Percentiles rank a stretch among this genome's conserved stretches.
Conservation (phyloP, 2,888 invertebrate genomes). For the Coelinius sp. region DNA sequence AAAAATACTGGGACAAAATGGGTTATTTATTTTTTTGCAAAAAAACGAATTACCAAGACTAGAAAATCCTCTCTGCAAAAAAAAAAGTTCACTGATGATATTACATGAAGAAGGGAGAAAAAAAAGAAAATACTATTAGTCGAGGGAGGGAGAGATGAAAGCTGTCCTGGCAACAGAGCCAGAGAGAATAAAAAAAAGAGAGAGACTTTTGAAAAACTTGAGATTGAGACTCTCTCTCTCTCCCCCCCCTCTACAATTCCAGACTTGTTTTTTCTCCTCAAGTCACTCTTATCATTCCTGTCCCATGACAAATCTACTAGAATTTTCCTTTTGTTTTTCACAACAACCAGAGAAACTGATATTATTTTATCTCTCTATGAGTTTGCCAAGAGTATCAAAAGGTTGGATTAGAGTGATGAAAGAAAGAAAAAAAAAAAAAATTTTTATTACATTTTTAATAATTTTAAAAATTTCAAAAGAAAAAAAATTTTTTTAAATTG, state of each 20-base stretch:
- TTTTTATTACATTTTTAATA: background rate
- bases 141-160: constrained; percentile 17
- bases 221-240: constrained; percentile 34
- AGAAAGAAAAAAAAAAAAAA: background rate
- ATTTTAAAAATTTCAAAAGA: background rate
- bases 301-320: constrained; percentile 52
- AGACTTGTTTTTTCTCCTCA: constrained; percentile 26
- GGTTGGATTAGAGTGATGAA: background rate
- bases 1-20: no score
- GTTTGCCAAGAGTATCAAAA: background rate
- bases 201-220: constrained; percentile 24
- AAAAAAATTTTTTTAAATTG: background rate
- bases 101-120: constrained; percentile 1
- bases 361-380: constrained; percentile 50
- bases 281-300: constrained; percentile 32
- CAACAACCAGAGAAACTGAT: constrained; percentile 48
- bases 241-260: background rate
- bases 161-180: constrained; percentile 2
- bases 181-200: constrained; percentile 28
- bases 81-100: constrained; percentile 5
- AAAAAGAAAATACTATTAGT: constrained; percentile 9
- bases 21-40: no score
- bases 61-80: constrained; percentile 30
- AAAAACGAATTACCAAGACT: constrained; percentile 8
- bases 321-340: constrained; percentile 51